phyloP scores from a whole-genome alignment of 2,797 vertebrate species.

The Prunella strophiata region DNA sequence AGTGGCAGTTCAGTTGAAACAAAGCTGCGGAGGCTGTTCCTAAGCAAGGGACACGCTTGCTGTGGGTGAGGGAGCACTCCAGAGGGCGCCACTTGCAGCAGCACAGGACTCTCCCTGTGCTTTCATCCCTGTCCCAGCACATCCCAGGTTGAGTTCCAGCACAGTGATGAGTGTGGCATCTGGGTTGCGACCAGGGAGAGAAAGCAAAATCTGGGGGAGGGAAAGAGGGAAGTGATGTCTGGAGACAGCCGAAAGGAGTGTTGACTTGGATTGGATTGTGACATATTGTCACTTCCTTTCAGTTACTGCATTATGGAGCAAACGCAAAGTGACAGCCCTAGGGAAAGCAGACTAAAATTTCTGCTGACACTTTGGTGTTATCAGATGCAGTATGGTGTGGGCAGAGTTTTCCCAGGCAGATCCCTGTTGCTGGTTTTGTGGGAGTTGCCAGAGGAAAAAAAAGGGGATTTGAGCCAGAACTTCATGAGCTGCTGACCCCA shows the following conservation, averaged over 20 bases:
- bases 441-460: neutral
- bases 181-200: neutral
- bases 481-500: neutral
- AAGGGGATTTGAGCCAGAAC: neutral
- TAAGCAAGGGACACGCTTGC: neutral
- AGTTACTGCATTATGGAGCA: neutral
- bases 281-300: slow-evolving; percentile 9
- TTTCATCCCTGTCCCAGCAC: neutral
- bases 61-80: neutral
- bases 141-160: neutral
- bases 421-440: neutral
- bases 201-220: neutral
- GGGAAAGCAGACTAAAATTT: neutral
- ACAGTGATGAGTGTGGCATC: neutral
- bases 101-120: neutral
- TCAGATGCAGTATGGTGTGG: neutral
- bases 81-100: neutral
- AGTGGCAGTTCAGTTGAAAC: neutral
- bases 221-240: neutral
- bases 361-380: neutral
- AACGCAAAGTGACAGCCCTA: neutral
- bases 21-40: neutral
- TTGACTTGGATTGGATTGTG: slow-evolving; percentile 8
- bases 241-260: neutral
- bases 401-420: neutral